Evolutionary conservation across 2,797 vertebrate species (phyloP), one percentile per base, ranked within the genome.

Genomic region (Centropyge bicolor): DNA sequence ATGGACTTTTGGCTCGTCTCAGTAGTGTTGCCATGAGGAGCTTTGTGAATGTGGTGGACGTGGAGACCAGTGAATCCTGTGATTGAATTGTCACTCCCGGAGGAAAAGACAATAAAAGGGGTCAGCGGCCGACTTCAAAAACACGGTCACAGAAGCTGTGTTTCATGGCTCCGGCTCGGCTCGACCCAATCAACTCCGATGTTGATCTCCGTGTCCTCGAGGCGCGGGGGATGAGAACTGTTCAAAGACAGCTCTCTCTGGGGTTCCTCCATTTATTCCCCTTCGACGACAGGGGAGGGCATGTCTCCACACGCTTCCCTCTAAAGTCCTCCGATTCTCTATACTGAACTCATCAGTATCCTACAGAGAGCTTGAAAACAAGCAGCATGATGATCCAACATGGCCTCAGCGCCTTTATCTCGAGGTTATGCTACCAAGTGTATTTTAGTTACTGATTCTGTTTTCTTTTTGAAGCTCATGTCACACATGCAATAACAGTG

Each of bases 1-100:
- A 91, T 89, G 86, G 89, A 89, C 88, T 75, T 89, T 79, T 84
- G 86, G 67, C 83, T 90, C 17, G 35, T 81, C 77, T 92, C 85
- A 86, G 81, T 83, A 75, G 89, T 74, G 83, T 81, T 91, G 89
- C 89, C 84, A 86, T 22, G 76, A 80, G 87, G 86, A 85, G 86
- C 81, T 86, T 84, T 89, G 70, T 84, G 81, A 88, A 74, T 82
- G 62, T 80, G 75, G 65, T 75, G 86, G 67, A 88, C 82, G 82
- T 73, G 74, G 73, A 76, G 75, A 84, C 83, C 88, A 82, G 64
- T 75, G 90, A 89, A 91, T 91, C 84, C 88, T 86, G 71, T 89
- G 88, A 93, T 91, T 92, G 90, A 92, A 91, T 92, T 86, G 88
- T 92, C 86, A 78, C 64, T 93, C 92, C 88, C 84, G 78, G 82